A percentile compares a stretch with the other conserved stretches of the same genome.
phyloP scores from a whole-genome alignment of 2,888 invertebrate genomes.

The Clitarchus hookeri region DNA sequence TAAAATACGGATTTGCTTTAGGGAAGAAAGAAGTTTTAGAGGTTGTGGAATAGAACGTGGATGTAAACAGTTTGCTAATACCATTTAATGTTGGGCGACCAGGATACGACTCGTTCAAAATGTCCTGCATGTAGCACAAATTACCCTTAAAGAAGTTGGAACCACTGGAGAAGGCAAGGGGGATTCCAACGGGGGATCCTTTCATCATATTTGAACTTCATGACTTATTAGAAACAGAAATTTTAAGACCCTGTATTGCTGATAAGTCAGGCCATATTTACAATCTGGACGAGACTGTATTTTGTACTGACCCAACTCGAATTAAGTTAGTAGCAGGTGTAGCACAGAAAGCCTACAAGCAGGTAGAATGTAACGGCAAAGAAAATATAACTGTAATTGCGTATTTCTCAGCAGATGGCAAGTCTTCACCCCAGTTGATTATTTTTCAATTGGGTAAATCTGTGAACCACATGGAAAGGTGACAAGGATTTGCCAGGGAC shows the following conservation, averaged over 20 bases:
- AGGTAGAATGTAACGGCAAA: neutral
- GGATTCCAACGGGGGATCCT: neutral
- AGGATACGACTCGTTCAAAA: neutral
- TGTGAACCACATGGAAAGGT: neutral
- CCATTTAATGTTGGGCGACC: neutral
- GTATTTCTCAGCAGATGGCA: neutral
- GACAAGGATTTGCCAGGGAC: neutral
- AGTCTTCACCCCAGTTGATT: neutral
- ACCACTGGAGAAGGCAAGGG: too few species aligned
- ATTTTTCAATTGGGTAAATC: neutral
- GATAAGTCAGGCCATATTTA: neutral
- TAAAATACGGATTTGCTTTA: too few species aligned
- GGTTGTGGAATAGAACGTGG: neutral
- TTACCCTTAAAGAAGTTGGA: neutral
- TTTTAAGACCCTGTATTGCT: neutral
- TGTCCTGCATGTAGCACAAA: neutral
- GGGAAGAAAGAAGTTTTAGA: neutral
- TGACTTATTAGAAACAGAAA: neutral
- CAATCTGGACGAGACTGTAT: neutral
- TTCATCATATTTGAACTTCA: neutral
- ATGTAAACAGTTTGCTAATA: neutral
- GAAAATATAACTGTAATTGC: neutral
- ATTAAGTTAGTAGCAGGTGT: neutral
- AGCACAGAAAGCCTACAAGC: too few species aligned
- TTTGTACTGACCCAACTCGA: neutral